Evolutionary conservation across 1,140 invertebrate species (phyloP), one percentile per base, ranked within the genome.

Genomic region (Latrodectus geometricus): DNA sequence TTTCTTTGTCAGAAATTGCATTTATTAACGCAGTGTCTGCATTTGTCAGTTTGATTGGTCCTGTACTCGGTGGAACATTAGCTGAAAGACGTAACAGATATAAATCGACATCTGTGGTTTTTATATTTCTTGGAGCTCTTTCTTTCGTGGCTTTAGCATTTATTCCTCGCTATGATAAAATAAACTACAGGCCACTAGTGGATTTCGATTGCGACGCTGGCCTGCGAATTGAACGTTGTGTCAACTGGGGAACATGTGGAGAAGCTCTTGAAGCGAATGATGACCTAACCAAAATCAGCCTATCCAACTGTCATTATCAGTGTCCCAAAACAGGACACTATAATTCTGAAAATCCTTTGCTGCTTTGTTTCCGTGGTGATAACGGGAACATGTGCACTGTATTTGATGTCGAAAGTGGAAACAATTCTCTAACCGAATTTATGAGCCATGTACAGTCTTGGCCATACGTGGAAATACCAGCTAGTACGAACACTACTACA

Each of bases 71-170:
- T 12, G 89, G 89, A 4, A 88, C 88, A 20, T 69, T 89, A 8
- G 88, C 89, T 9, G 86, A 89, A 69, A 76, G 87, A 76, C 72
- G 72, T 17, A 73, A 70, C 48, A 83, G 84, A 15, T 89, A 89
- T 74, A 88, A 88, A 65, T 70, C 80, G 0, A 83, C 85, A 0
- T 81, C 88, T n/a, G 68, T 87, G 0, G 35, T 89, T 8, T 76
- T 50, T 48, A 65, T 89, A 14, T 17, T 89, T 4, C 9, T 88
- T 0, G 83, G 89, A 12, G 83, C 81, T 50, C 17, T 88, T 8
- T 52, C 88, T 9, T 89, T 80, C 21, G 88, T 88, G 0, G 79
- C 88, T 61, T 66, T 90, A n/a, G 69, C 90, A 14, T 89, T 90
- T 54, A 84, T 90, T 0, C 89, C 89, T 0, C 80, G 88, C 8